phyloP scores from a whole-genome alignment of 2,797 vertebrate genomes.

The Enteromius argenteus region DNA sequence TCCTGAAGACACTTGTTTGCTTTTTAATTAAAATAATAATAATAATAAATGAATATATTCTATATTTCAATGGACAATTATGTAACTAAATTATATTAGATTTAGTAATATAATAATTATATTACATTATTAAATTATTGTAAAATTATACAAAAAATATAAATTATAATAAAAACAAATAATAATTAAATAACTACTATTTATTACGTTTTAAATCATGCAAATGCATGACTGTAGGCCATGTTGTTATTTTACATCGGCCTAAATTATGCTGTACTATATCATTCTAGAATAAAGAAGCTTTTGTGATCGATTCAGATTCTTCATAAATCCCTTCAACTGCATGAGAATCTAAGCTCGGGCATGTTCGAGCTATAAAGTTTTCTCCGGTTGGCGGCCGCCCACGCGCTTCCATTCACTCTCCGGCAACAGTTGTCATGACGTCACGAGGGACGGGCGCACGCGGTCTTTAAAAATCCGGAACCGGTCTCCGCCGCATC shows the following conservation, averaged over 20 bases:
- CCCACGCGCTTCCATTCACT: conserved; percentile 73
- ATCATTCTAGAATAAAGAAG: background rate
- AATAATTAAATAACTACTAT: background rate
- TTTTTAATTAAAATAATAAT: background rate
- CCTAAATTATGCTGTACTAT: background rate
- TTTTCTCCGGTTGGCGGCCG: conserved; percentile 53
- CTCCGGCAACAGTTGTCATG: conserved; percentile 75
- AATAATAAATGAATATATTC: background rate
- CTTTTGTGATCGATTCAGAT: background rate
- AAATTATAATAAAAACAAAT: background rate
- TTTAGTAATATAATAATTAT: too few species aligned
- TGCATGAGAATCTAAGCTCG: background rate
- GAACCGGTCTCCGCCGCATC: conserved; percentile 60
- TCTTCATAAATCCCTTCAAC: background rate
- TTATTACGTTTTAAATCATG: background rate
- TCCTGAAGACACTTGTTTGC: background rate
- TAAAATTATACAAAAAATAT: too few species aligned
- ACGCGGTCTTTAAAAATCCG: conserved; percentile 54
- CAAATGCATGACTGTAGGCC: background rate
- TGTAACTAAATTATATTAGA: background rate
- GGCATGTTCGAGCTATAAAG: conserved; percentile 4
- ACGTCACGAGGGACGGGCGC: conserved; percentile 74
- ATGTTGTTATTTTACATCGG: background rate
- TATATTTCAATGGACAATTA: background rate
- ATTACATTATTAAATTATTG: background rate